These are phyloP conservation scores for Ennomos erosarius DNA, from an alignment of 2,888 invertebrate genomes.

Conservation along the genomic window DNA sequence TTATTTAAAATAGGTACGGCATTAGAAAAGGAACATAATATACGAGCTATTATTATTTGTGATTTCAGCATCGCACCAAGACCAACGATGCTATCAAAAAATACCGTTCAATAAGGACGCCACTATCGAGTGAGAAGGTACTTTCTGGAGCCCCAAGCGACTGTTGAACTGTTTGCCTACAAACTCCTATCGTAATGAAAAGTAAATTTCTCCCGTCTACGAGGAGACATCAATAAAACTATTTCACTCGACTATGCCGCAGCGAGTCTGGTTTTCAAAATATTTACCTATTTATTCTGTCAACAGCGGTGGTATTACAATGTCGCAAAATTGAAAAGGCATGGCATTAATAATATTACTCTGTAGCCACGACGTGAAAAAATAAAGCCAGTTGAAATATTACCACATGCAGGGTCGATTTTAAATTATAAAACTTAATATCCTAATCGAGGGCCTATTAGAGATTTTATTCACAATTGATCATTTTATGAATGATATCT, in stretches of 20 bases:
- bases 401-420: too few relatives aligned
- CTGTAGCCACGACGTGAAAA: background rate
- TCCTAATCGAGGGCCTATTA: too few relatives aligned
- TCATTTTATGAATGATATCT: too few relatives aligned
- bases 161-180: slow-evolving; percentile 72
- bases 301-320: slow-evolving; percentile 16
- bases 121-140: slow-evolving; percentile 21
- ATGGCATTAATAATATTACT: too few relatives aligned
- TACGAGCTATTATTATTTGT: too few relatives aligned
- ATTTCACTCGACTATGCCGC: slow-evolving; percentile 59
- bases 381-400: background rate
- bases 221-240: slow-evolving; percentile 75
- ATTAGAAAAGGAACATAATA: too few relatives aligned
- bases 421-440: too few relatives aligned
- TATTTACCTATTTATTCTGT: slow-evolving; percentile 65
- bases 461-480: too few relatives aligned
- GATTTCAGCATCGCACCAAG: slow-evolving; percentile 5
- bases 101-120: slow-evolving; percentile 23
- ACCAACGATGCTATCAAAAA: slow-evolving; percentile 20
- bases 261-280: slow-evolving; percentile 61
- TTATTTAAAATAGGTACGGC: too few relatives aligned
- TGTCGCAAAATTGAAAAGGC: slow-evolving; percentile 7
- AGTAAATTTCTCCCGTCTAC: slow-evolving; percentile 69
- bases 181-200: slow-evolving; percentile 79
- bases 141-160: slow-evolving; percentile 42